phyloP scores from a whole-genome alignment of 2,113 vertebrate genomes.

The Pelecanus crispus region DNA sequence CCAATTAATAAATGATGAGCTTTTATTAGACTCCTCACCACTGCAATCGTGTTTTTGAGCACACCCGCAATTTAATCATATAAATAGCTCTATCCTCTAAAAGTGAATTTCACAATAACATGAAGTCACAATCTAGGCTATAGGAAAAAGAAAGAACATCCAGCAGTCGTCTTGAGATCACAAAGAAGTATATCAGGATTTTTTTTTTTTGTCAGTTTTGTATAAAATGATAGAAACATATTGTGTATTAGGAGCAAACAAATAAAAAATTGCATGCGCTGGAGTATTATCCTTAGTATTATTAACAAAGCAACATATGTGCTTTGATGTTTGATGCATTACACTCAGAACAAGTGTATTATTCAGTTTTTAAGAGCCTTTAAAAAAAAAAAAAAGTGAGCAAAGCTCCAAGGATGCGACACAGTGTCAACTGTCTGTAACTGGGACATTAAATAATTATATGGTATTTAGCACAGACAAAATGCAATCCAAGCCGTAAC shows the following conservation, averaged over 20 bases:
- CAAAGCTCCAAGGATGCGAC: neutral
- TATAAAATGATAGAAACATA: neutral
- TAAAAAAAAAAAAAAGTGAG: neutral
- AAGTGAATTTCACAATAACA: neutral
- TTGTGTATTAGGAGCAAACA: neutral
- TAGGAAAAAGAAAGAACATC: neutral
- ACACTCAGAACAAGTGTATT: neutral
- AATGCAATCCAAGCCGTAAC: neutral
- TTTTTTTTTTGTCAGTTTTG: neutral
- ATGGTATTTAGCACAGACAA: neutral
- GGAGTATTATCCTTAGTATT: neutral
- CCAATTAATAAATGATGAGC: conserved; percentile 12
- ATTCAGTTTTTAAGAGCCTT: neutral
- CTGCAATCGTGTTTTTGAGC: neutral
- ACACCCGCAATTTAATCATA: neutral
- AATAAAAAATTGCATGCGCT: neutral
- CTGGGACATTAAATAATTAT: neutral
- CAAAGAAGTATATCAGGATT: neutral
- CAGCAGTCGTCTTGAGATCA: neutral
- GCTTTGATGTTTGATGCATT: neutral
- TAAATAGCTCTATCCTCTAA: neutral
- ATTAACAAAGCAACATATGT: neutral
- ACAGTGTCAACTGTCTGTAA: neutral
- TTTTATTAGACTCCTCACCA: conserved; percentile 11
- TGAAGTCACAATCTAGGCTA: neutral